Conservation (phyloP, 2,113 vertebrate genomes). For the Microtus richardsoni region DNA sequence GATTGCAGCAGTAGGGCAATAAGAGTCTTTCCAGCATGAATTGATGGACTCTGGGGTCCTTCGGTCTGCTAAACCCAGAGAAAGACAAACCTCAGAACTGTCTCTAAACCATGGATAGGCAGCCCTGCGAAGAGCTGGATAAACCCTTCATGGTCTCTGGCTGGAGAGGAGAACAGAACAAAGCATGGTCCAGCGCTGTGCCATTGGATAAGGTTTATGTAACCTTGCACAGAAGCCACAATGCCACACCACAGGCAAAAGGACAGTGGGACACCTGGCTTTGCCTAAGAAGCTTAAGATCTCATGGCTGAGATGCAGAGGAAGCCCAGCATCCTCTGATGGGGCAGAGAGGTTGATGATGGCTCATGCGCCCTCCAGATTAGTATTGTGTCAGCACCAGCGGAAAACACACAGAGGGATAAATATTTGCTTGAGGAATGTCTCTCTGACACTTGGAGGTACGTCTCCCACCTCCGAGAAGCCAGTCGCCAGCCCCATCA, state of each 20-base stretch:
- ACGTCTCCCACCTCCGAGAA: slow-evolving; percentile 63
- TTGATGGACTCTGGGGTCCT: neutral
- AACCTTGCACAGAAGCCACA: rapidly evolving
- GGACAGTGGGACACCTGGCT: neutral
- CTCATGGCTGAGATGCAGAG: neutral
- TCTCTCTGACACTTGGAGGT: slow-evolving; percentile 79
- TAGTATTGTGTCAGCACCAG: slow-evolving; percentile 69
- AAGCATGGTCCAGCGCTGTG: neutral
- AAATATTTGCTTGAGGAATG: slow-evolving; percentile 78
- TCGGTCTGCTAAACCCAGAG: neutral
- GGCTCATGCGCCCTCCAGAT: slow-evolving; percentile 41
- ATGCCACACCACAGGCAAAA: neutral
- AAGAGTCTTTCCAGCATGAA: neutral
- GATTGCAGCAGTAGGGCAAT: neutral
- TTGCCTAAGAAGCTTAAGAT: neutral
- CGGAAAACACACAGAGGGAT: slow-evolving; percentile 75
- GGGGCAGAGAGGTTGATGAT: neutral
- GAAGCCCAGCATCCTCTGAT: slow-evolving; percentile 33
- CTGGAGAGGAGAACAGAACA: neutral
- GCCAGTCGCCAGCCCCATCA: neutral
- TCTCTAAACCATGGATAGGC: neutral
- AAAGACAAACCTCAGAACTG: neutral
- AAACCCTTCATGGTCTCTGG: neutral
- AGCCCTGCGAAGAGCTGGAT: neutral
- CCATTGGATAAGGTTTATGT: rapidly evolving